Percentiles rank a stretch among this genome's conserved stretches.
These are phyloP conservation scores for Pangasius mekongensis DNA, from an alignment of 2,797 vertebrate genomes.

Conservation along the genomic window DNA sequence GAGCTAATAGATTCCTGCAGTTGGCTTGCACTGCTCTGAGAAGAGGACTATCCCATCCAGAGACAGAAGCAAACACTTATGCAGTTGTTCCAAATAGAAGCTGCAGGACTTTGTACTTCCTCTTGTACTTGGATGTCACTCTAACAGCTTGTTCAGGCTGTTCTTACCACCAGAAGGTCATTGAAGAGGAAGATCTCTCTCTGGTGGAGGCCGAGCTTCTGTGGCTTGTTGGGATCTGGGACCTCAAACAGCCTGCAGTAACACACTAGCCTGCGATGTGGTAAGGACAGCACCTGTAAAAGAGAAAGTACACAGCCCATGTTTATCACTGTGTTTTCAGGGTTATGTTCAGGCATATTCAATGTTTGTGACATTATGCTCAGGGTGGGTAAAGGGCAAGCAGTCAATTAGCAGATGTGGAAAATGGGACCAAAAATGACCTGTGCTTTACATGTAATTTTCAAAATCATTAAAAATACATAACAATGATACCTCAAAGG, in stretches of 20 bases:
- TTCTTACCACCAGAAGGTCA: slow-evolving; percentile 93
- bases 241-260: slow-evolving; percentile 97
- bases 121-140: background rate
- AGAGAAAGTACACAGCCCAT: background rate
- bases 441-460: background rate
- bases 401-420: background rate
- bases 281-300: slow-evolving; percentile 88
- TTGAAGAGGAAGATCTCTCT: slow-evolving; percentile 98
- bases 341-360: background rate
- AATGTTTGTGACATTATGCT: background rate
- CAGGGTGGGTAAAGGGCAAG: background rate
- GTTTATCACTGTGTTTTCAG: background rate
- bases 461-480: background rate
- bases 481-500: background rate
- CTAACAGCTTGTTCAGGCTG: background rate
- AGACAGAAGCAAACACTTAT: background rate
- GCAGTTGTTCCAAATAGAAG: background rate
- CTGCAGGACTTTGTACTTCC: background rate
- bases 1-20: background rate
- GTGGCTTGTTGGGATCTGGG: slow-evolving; percentile 95
- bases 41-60: background rate
- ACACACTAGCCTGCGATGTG: slow-evolving; percentile 93
- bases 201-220: slow-evolving; percentile 94
- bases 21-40: background rate
- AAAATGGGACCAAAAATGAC: background rate